Base-by-base conservation (phyloP, 1,140 invertebrate species). In the Bursaphelenchus mucronatus region DNA sequence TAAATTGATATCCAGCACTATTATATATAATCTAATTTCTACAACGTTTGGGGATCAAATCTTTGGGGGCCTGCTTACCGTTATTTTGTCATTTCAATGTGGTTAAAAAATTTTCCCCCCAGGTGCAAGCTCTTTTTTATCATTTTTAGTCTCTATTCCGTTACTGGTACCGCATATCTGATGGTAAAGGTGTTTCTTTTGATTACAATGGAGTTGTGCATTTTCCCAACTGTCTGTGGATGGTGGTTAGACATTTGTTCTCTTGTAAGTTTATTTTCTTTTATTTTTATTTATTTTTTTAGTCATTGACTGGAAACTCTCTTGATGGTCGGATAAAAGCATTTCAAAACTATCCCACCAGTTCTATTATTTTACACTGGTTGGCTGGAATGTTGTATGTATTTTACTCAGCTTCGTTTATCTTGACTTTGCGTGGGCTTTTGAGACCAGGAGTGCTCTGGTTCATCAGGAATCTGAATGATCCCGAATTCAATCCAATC, bases 231-330 rank as follows among this genome's bases (percentile, higher is more conserved):
- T 0, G 88, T 97, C 8, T 97, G 94, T 81, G 95, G 95, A 13
- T 97, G 94, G 91, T 98, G 95, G 94, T 83, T 99, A 41, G 95
- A 99, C 80, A 90, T 99, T 65, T 99, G 95, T 79, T 96, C 94
- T 0, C 83, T 98, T 69, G 85, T 85, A 75, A 74, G 59, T 69
- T 43, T 58, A 11, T 62, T 30, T 30, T 5, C 5, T 30, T 30
- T 17, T n/a, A 43, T 39, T 64, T n/a, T 9, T 41, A 15, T 17
- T 66, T 0, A 13, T 66, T 6, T 19, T 67, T 70, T 63, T 39
- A 70, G 68, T 64, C 61, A 45, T 19, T 74, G 39, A 73, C 72
- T 49, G 69, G 69, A 8, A 51, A 80, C 0, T 83, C 82, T 4
- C 64, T 86, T 54, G 81, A 85, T 68, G 85, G 86, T 62, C 80